Base-by-base conservation (phyloP, 2,113 vertebrate species). In the Diadophis punctatus region DNA sequence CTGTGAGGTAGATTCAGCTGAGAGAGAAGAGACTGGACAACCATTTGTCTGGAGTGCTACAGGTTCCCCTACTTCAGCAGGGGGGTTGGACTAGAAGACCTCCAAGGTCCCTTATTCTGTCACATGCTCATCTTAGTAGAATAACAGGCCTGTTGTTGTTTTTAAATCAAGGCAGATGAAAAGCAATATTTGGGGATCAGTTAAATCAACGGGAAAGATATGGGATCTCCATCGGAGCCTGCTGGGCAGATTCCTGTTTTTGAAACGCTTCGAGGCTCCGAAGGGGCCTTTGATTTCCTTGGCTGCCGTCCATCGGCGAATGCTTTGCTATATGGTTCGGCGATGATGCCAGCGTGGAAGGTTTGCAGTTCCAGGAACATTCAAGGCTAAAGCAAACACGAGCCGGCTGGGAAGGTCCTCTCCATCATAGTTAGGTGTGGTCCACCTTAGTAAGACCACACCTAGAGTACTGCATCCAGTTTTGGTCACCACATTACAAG, bases 141-240 rank as follows among this genome's bases (percentile, higher is more conserved):
- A 56, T 23, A 11, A 30, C 27, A 5, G 85, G 58, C 39, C 16
- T 51, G 60, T 90, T 52, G 51, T 91, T 95, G n/a, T n/a, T 93
- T 93, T 18, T 55, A 88, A 95, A 94, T 92, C 95, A 93, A 89
- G 94, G 86, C 74, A 86, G 94, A 96, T 95, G 93, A 96, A 96
- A 96, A 96, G 93, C 30, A 86, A 93, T 94, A 92, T 96, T 97
- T 97, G 95, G 94, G 58, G 87, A 95, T 8, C 91, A 96, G 93
- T 93, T 93, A 92, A 91, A 91, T 92, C 94, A 94, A 85, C 89
- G 94, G 63, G 93, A 22, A 91, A 92, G 34, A 30, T 1, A 0
- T 27, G 39, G 25, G 48, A 27, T 95, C 56, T 52, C 39, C 56
- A 56, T 51, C 2, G 20, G 51, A 56, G n/a, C 30, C 91, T n/a